Evolutionary conservation across 2,888 invertebrate species (phyloP), one percentile per base, ranked within the genome.

Genomic region (Druceiella hillmani): DNA sequence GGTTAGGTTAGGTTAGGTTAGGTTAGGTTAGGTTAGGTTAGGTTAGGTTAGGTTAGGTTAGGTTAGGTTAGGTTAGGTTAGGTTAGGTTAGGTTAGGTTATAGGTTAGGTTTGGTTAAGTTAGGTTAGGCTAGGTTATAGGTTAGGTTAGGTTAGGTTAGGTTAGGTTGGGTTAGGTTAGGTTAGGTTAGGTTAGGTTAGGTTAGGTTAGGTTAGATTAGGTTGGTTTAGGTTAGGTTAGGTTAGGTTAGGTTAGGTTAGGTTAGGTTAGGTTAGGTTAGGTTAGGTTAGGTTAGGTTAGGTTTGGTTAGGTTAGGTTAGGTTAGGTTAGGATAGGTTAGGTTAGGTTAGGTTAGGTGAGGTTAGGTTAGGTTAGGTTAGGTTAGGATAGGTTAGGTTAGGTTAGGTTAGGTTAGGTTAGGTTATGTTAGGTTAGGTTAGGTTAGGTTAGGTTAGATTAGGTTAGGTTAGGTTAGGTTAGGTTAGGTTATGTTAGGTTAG

Each of bases 361-460:
- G n/a, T n/a, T n/a, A n/a, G n/a, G n/a, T n/a, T n/a, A 20, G 44
- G 46, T 44, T 44, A 47, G 45, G 43, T 46, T 44, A 46, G 45
- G 45, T 47, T 44, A 45, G 45, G 46, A 43, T 46, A 44, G 47
- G 48, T 47, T 46, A 43, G 46, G 44, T 47, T 46, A 45, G 48
- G 30, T 40, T 31, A 17, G 36, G 25, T 32, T 24, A 24, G 37
- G 11, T 37, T 10, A 17, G 37, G 13, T 37, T 16, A 17, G 37
- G 13, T 37, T 16, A 17, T 30, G 13, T 37, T 16, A 17, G 37
- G 13, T 37, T 13, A 20, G 37, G 17, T 37, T 13, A 20, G 37
- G 17, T 37, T 30, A 30, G 36, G 37, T 37, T 37, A 37, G 37
- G 37, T 37, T 37, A 37, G 37, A 31, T 37, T 37, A 37, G 37